These are phyloP conservation scores for Caerostris extrusa DNA, from an alignment of 1,140 invertebrate species.

Conservation along the genomic window DNA sequence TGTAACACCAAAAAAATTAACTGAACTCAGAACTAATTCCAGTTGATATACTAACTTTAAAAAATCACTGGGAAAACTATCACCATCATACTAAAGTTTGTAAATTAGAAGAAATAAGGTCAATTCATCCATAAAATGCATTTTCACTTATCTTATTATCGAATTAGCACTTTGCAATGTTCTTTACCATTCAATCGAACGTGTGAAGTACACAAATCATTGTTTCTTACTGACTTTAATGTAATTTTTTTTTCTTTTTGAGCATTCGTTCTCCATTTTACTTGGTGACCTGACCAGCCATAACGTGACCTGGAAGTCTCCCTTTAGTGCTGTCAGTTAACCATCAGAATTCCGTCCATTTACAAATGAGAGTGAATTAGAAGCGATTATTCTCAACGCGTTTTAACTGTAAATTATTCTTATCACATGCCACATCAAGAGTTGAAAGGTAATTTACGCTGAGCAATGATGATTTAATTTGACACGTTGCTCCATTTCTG, in stretches of 20 bases:
- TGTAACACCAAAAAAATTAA: no score
- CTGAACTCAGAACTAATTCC: no score
- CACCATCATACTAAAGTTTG: no score
- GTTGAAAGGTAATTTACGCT: conserved; percentile 18
- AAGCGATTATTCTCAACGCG: neutral
- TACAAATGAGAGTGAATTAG: neutral
- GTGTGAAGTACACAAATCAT: neutral
- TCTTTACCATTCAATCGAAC: neutral
- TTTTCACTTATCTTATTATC: neutral
- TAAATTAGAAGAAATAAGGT: neutral
- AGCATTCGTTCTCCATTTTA: neutral
- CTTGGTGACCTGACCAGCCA: neutral
- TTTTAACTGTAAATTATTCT: conserved; percentile 17
- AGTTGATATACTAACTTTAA: no score
- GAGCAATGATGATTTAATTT: conserved; percentile 1
- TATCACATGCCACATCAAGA: neutral
- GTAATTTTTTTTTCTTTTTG: neutral
- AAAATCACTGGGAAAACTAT: no score
- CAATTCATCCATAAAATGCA: neutral
- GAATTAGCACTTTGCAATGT: neutral
- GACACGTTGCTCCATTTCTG: neutral
- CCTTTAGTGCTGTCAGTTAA: neutral
- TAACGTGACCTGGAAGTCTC: neutral
- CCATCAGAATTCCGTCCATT: neutral
- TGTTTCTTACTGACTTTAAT: neutral